Evolutionary conservation across 2,797 vertebrate genomes (phyloP).

Genomic region (Notamacropus eugenii): DNA sequence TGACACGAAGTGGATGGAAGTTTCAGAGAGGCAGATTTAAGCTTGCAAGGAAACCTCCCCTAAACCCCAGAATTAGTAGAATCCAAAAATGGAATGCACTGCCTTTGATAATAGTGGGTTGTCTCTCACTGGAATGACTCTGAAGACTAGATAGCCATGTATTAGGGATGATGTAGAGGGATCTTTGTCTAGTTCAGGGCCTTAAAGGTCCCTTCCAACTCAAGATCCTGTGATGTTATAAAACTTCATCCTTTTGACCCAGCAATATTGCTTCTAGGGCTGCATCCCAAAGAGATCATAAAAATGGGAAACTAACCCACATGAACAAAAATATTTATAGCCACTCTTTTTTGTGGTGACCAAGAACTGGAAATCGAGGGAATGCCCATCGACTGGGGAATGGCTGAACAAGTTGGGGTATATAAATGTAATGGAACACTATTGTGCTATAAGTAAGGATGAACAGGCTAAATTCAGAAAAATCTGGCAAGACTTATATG

Average conservation of each 20-base stretch:
- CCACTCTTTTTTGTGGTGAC: no score
- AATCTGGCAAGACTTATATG: no score
- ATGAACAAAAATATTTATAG: no score
- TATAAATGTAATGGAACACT: no score
- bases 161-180: neutral
- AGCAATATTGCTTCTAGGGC: no score
- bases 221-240: neutral
- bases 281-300: no score
- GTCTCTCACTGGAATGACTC: neutral
- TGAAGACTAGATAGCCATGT: neutral
- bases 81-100: neutral
- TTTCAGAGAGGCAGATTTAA: neutral
- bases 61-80: neutral
- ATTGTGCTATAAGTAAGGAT: no score
- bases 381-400: no score
- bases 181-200: neutral
- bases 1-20: neutral
- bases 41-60: neutral
- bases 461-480: no score
- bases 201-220: neutral
- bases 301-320: no score
- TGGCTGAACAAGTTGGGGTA: no score
- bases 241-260: neutral
- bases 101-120: neutral
- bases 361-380: no score